Conservation (phyloP, 2,113 vertebrate species). For the Morone chrysops region DNA sequence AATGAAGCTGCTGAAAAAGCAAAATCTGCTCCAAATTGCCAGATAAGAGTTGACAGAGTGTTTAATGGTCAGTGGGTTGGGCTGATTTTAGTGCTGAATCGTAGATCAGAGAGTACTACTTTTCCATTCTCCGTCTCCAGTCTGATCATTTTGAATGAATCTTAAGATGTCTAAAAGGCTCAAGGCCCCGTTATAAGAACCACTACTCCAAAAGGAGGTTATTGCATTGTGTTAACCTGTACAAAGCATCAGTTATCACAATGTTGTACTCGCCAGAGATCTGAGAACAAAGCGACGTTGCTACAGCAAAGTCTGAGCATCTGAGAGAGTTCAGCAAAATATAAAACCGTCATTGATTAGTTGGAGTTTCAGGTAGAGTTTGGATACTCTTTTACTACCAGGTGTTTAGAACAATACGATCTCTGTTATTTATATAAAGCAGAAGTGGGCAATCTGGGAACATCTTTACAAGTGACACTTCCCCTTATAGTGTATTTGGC, state of each 20-base stretch:
- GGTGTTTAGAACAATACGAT: too few species aligned
- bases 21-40: constrained; percentile 16
- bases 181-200: background rate
- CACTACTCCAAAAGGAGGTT: background rate
- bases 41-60: background rate
- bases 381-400: too few species aligned
- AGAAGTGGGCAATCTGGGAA: too few species aligned
- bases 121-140: background rate
- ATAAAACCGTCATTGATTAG: too few species aligned
- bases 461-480: too few species aligned
- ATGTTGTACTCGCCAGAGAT: background rate
- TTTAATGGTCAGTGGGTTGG: constrained; percentile 1
- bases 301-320: background rate
- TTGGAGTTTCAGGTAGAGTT: too few species aligned
- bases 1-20: constrained; percentile 1
- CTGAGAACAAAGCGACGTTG: background rate
- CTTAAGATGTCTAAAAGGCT: background rate
- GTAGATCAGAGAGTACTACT: background rate
- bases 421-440: too few species aligned
- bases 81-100: constrained; percentile 1
- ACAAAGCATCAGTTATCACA: background rate
- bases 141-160: constrained; percentile 16
- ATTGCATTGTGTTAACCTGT: background rate
- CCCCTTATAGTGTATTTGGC: too few species aligned
- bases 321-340: too few species aligned